phyloP scores from a whole-genome alignment of 2,113 vertebrate genomes.

The Anhinga anhinga region DNA sequence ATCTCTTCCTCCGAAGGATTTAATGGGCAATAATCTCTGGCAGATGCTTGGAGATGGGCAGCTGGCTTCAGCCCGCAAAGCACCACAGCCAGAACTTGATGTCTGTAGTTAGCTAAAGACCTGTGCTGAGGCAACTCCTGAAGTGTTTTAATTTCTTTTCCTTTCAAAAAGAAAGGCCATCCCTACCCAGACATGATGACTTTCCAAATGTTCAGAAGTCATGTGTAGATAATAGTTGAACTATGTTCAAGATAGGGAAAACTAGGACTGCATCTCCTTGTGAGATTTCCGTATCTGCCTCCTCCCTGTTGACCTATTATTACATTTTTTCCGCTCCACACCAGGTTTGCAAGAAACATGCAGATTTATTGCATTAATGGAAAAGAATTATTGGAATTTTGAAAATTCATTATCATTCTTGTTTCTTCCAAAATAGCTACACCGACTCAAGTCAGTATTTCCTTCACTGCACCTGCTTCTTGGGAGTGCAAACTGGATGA shows the following conservation, averaged over 20 bases:
- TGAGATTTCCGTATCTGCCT: background rate
- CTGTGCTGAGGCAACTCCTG: background rate
- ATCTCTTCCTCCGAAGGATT: background rate
- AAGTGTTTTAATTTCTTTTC: background rate
- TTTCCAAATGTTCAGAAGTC: background rate
- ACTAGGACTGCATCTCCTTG: background rate
- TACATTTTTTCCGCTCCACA: background rate
- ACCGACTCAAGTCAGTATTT: background rate
- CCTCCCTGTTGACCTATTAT: background rate
- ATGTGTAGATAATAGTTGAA: background rate
- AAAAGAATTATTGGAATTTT: background rate
- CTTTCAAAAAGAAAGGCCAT: background rate
- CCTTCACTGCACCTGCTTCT: background rate
- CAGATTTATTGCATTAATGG: background rate
- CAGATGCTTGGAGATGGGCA: background rate
- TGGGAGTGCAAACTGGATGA: background rate
- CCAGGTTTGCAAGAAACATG: background rate
- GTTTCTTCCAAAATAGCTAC: background rate
- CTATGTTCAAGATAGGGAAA: background rate
- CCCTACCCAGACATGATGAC: background rate
- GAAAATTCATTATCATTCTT: background rate
- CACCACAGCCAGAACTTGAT: background rate
- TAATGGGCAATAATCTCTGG: background rate
- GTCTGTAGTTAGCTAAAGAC: background rate
- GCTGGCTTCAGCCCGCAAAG: background rate